Evolutionary conservation across 2,888 invertebrate genomes (phyloP).

Genomic region (Trichogramma evanescens): DNA sequence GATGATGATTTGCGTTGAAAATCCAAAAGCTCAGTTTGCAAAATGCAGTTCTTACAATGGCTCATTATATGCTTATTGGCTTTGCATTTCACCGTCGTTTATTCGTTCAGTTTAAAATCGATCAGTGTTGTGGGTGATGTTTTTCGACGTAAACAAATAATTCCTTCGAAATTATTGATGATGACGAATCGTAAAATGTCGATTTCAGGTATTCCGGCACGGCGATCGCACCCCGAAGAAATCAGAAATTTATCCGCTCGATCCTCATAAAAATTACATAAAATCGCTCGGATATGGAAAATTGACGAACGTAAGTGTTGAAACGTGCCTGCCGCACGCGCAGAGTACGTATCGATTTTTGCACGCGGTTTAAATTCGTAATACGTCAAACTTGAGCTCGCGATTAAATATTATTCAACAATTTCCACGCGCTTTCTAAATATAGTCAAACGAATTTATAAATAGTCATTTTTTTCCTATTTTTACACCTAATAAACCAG

Average conservation of each 20-base stretch:
- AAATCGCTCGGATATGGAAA: constrained; percentile 23
- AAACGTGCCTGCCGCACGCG: neutral
- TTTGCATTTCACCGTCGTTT: no score
- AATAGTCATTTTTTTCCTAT: neutral
- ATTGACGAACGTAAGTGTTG: constrained; percentile 28
- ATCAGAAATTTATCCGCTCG: constrained; percentile 18
- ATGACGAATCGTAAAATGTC: no score
- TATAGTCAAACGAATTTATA: neutral
- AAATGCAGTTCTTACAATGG: no score
- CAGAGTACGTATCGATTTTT: neutral
- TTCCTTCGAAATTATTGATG: no score
- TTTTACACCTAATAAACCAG: constrained; percentile 33
- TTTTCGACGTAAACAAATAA: no score
- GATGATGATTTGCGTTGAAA: no score
- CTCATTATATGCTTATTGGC: no score
- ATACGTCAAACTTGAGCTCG: no score
- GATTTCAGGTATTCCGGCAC: constrained; percentile 15
- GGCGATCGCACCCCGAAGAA: constrained; percentile 17
- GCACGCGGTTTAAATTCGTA: neutral
- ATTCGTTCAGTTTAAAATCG: no score
- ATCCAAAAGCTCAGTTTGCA: no score
- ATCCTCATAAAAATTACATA: constrained; percentile 1
- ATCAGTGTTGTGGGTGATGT: no score
- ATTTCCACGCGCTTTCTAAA: neutral
- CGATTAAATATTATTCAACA: neutral